These are phyloP conservation scores for Cotesia vestalis DNA, from an alignment of 1,140 invertebrate genomes.

Conservation along the genomic window DNA sequence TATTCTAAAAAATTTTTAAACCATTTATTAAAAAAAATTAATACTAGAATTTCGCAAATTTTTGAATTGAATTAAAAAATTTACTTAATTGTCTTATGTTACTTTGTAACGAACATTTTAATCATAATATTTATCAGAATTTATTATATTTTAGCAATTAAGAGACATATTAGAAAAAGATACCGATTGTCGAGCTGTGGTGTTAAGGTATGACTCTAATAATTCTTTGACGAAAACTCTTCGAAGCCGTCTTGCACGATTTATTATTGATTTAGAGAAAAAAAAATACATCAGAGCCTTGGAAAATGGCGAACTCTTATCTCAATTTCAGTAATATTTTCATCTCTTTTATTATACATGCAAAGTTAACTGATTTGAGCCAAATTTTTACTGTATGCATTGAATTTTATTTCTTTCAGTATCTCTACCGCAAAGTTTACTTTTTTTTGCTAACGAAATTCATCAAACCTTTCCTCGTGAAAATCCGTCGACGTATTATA, in stretches of 20 bases:
- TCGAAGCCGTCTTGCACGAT: conserved; percentile 7
- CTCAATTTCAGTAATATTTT: conserved; percentile 9
- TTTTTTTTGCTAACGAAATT: conserved; percentile 16
- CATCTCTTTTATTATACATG: background rate
- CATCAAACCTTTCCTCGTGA: conserved; percentile 27
- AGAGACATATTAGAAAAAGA: too few relatives aligned
- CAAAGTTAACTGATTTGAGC: too few relatives aligned
- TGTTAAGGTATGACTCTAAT: conserved; percentile 4
- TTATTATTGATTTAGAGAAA: conserved; percentile 19
- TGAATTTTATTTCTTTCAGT: conserved; percentile 16
- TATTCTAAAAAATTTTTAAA: too few relatives aligned
- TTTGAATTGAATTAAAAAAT: too few relatives aligned
- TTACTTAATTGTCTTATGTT: too few relatives aligned
- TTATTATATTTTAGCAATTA: too few relatives aligned
- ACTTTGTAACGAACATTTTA: too few relatives aligned
- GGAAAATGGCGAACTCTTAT: background rate
- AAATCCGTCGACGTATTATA: conserved; percentile 7
- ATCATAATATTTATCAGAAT: too few relatives aligned
- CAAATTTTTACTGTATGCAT: background rate
- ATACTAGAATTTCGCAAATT: too few relatives aligned
- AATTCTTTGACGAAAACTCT: conserved; percentile 5
- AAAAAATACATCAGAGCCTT: background rate
- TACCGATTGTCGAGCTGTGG: conserved; percentile 4
- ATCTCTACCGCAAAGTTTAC: conserved; percentile 17
- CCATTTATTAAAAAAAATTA: too few relatives aligned